Evolutionary conservation across 2,888 invertebrate genomes (phyloP).

Genomic region (Teleiodes luculella): DNA sequence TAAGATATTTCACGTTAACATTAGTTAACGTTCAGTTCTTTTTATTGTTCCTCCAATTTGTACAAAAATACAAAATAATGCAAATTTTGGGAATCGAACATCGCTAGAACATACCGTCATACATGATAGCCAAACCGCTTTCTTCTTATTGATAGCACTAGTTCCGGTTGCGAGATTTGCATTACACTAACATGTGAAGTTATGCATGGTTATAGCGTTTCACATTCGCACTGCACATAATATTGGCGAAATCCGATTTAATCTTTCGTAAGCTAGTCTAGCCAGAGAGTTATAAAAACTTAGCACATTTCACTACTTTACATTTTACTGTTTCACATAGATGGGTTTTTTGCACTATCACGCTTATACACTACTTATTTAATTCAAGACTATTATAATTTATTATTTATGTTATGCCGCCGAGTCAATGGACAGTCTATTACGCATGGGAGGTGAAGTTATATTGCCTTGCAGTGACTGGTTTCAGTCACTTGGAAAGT

Average conservation of each 20-base stretch:
- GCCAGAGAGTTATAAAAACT: background rate
- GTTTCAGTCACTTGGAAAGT: conserved; percentile 6
- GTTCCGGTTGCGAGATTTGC: conserved; percentile 23
- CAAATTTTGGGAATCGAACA: background rate
- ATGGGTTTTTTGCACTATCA: too few relatives aligned
- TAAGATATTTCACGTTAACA: too few relatives aligned
- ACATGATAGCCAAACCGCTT: conserved; percentile 16
- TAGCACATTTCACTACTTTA: background rate
- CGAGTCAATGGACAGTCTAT: background rate
- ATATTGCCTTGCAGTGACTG: background rate
- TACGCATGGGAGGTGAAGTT: background rate
- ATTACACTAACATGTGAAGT: conserved; percentile 18
- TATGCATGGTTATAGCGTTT: conserved; percentile 5
- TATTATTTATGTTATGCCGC: too few relatives aligned
- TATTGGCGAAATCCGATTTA: too few relatives aligned
- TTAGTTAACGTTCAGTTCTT: too few relatives aligned
- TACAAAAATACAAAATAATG: too few relatives aligned
- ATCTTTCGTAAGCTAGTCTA: too few relatives aligned
- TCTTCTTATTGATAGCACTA: conserved; percentile 21
- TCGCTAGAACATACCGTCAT: background rate
- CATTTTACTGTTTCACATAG: background rate
- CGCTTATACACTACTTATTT: too few relatives aligned
- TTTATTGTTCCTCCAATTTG: too few relatives aligned
- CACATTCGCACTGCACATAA: background rate
- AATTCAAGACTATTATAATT: too few relatives aligned